A percentile compares a stretch with the other conserved stretches of the same genome.
phyloP scores from a whole-genome alignment of 1,140 invertebrate genomes.

The Bombus polaris region DNA sequence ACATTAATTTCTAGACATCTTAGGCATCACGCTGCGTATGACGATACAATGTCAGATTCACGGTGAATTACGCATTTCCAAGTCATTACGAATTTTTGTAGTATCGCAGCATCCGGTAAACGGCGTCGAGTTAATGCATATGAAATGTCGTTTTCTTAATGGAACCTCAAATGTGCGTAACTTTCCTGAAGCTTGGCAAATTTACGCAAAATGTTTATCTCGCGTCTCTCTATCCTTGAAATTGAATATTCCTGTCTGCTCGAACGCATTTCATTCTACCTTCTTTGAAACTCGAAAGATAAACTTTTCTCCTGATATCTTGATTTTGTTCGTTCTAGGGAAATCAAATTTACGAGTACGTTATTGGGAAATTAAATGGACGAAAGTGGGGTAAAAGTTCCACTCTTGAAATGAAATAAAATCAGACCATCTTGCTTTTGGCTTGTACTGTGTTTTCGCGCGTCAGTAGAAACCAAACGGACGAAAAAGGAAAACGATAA shows the following conservation, averaged over 20 bases:
- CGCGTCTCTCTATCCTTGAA: neutral
- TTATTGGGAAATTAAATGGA: neutral
- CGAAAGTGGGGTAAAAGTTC: fast-evolving
- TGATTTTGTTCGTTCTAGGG: neutral
- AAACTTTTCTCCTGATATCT: neutral
- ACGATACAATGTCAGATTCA: conserved; percentile 9
- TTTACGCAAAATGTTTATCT: neutral
- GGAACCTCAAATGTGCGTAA: neutral
- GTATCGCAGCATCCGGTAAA: neutral
- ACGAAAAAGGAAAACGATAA: conserved; percentile 50
- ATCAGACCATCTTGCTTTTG: too few species aligned
- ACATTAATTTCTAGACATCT: neutral
- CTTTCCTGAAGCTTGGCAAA: neutral
- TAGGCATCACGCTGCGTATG: neutral
- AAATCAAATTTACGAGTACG: too few species aligned
- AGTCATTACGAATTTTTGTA: conserved; percentile 9
- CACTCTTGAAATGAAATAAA: too few species aligned
- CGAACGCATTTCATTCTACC: too few species aligned
- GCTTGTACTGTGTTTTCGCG: neutral
- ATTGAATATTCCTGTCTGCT: neutral
- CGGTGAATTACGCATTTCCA: conserved; percentile 9
- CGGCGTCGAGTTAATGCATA: neutral
- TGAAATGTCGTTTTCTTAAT: conserved; percentile 1
- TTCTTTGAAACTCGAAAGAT: neutral
- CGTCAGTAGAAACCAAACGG: neutral